phyloP scores from a whole-genome alignment of 1,140 invertebrate species.

The Brachionus plicatilis region DNA sequence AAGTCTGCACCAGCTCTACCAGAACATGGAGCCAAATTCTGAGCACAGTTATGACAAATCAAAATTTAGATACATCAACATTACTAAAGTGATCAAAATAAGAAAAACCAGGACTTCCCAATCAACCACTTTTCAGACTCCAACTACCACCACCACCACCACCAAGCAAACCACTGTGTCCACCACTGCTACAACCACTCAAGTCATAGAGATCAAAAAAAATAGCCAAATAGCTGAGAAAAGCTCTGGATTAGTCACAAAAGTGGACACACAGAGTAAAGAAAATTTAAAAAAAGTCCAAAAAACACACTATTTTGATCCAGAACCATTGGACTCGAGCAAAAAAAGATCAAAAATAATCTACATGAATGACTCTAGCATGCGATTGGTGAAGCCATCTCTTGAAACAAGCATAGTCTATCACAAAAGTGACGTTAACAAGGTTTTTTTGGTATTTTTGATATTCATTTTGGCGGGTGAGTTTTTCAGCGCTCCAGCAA shows the following conservation, averaged over 20 bases:
- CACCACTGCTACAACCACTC: constrained; percentile 48
- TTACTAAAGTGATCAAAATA: constrained; percentile 8
- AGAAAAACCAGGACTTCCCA: neutral
- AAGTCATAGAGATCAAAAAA: too few relatives aligned
- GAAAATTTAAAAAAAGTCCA: neutral
- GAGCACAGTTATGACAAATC: neutral
- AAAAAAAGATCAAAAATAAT: constrained; percentile 10
- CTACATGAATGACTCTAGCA: constrained; percentile 3
- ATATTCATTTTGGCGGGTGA: constrained; percentile 89
- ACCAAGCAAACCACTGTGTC: constrained; percentile 57
- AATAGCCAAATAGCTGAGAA: too few relatives aligned
- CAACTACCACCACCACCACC: neutral
- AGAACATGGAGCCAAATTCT: neutral
- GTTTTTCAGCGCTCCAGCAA: constrained; percentile 91
- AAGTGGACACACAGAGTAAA: neutral
- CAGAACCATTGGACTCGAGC: constrained; percentile 14
- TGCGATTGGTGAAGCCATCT: constrained; percentile 59
- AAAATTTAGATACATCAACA: neutral
- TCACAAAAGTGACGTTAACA: constrained; percentile 76
- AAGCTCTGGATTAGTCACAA: too few relatives aligned
- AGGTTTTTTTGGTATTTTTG: constrained; percentile 83
- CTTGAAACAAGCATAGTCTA: constrained; percentile 89
- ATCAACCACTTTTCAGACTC: constrained; percentile 66
- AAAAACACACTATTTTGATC: constrained; percentile 10
- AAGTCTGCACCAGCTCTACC: neutral